These are phyloP conservation scores for Agrochola litura DNA, from an alignment of 2,888 invertebrate genomes.

Conservation along the genomic window DNA sequence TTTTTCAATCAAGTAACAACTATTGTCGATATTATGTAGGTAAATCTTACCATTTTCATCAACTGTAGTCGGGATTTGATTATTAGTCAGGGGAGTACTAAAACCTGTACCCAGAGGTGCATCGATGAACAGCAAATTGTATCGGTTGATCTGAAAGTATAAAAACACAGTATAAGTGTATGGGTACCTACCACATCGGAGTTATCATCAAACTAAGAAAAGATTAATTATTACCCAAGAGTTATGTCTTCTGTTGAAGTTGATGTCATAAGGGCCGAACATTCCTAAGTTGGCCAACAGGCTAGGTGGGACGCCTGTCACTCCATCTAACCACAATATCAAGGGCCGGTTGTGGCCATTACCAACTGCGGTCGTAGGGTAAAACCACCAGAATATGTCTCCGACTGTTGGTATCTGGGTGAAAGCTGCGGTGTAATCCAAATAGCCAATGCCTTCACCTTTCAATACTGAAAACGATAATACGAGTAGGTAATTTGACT, in stretches of 20 bases:
- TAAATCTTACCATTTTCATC: slow-evolving; percentile 56
- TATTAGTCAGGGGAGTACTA: slow-evolving; percentile 93
- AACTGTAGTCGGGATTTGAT: slow-evolving; percentile 65
- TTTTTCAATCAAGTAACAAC: background rate
- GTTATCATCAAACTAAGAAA: background rate
- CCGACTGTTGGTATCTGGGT: slow-evolving; percentile 93
- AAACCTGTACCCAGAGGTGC: slow-evolving; percentile 97
- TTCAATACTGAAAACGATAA: slow-evolving; percentile 74
- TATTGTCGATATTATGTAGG: background rate
- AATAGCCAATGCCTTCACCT: slow-evolving; percentile 88
- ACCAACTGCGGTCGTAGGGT: slow-evolving; percentile 91
- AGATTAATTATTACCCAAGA: slow-evolving; percentile 92
- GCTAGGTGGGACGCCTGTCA: slow-evolving; percentile 94
- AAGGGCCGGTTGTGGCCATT: slow-evolving; percentile 90
- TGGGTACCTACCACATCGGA: background rate
- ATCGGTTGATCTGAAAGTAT: slow-evolving; percentile 91
- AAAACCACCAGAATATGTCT: slow-evolving; percentile 97
- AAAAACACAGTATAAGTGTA: background rate
- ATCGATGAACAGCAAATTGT: slow-evolving; percentile 96
- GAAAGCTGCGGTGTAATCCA: slow-evolving; percentile 93
- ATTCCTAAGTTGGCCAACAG: slow-evolving; percentile 96
- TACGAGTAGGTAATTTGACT: background rate
- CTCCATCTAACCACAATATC: slow-evolving; percentile 97
- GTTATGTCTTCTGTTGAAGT: slow-evolving; percentile 91
- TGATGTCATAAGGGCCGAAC: slow-evolving; percentile 93